Evolutionary conservation across 2,888 invertebrate species (phyloP), one percentile per base, ranked within the genome.

Genomic region (Cremastobaeus sp.): DNA sequence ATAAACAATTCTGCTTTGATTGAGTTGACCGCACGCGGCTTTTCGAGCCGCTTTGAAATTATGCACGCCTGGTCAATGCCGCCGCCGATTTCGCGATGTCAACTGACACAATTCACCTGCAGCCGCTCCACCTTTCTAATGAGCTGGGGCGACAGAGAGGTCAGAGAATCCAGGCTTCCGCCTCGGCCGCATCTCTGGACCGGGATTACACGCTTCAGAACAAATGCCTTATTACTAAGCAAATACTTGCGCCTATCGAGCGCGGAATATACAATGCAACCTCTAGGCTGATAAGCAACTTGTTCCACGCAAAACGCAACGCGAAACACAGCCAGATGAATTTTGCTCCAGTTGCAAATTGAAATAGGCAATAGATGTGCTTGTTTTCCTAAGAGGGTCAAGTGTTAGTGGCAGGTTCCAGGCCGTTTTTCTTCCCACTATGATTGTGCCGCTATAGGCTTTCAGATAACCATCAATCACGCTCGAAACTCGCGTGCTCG

Each of bases 271-370:
- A 48, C 50, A 48, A 50, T 50, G 50, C 50, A 62, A 50, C 41
- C 50, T 62, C 39, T 21, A 50, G 39, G 48, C 60, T 21, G 62
- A 62, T 48, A 62, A 62, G 50, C n/a, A 62, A 39, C 62, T 41
- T 50, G 62, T 50, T 62, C 41, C 11, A 5, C 28, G 12, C 9
- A 32, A 34, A 37, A 20, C 6, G n/a, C n/a, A n/a, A n/a, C n/a
- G n/a, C n/a, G n/a, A n/a, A n/a, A n/a, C n/a, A n/a, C n/a, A n/a
- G n/a, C n/a, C n/a, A n/a, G n/a, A n/a, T n/a, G n/a, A n/a, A n/a
- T n/a, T n/a, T n/a, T n/a, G n/a, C n/a, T n/a, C n/a, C n/a, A n/a
- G n/a, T n/a, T n/a, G n/a, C n/a, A n/a, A n/a, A n/a, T n/a, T n/a
- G n/a, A n/a, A n/a, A n/a, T n/a, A n/a, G n/a, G n/a, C n/a, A n/a